Conservation (phyloP, 1,140 invertebrate genomes). For the Eriosoma lanigerum region DNA sequence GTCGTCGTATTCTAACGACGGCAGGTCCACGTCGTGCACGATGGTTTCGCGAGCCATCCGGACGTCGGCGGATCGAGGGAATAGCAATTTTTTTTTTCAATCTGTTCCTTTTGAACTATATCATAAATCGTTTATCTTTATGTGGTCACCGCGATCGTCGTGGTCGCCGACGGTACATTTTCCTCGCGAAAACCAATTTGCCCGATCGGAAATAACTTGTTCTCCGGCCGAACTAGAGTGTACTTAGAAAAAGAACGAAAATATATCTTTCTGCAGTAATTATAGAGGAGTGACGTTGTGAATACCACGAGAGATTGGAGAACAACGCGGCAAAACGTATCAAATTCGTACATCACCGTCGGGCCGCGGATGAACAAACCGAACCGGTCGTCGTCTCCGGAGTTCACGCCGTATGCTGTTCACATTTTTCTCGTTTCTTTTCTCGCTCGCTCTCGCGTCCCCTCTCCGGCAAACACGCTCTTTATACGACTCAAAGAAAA, state of each 20-base stretch:
- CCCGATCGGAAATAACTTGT: neutral
- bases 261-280: too few species aligned
- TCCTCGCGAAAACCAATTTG: neutral
- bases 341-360: neutral
- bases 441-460: neutral
- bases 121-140: too few species aligned
- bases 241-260: neutral
- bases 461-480: neutral
- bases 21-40: conserved; percentile 35
- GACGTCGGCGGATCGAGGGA: neutral
- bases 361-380: neutral
- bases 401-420: neutral
- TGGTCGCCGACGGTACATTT: neutral
- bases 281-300: too few species aligned
- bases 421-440: neutral
- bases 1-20: conserved; percentile 46
- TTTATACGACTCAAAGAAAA: neutral
- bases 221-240: neutral
- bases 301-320: neutral
- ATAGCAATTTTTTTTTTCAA: too few species aligned
- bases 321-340: neutral
- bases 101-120: too few species aligned
- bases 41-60: conserved; percentile 13
- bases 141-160: neutral
- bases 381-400: neutral